Evolutionary conservation across 2,113 vertebrate genomes (phyloP), one percentile per base, ranked within the genome.

Genomic region (Colossoma macropomum): DNA sequence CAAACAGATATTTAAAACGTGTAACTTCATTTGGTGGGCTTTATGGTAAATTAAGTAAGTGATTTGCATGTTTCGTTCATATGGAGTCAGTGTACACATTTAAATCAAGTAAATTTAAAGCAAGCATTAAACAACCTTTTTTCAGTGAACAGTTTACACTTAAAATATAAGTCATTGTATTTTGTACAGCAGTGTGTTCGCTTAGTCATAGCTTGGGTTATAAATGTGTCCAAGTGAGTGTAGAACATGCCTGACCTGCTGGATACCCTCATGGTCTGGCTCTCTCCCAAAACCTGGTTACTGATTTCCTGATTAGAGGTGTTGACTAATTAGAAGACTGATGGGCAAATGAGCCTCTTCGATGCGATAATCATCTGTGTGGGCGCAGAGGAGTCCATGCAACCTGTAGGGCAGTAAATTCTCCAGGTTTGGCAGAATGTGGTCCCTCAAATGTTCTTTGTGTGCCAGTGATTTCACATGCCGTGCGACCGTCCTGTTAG

Each of bases 251-350:
- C 17, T 69, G 80, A 76, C 19, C 52, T 70, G 62, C 30, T 30
- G 50, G 19, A 82, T 23, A 38, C 48, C 62, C n/a, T 27, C 41
- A 82, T 54, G 87, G 83, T 88, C 88, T 91, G 90, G 87, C 89
- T 91, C 87, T 81, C 85, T 85, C 91, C 92, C 87, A 85, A 92
- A 80, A 81, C 84, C 71, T 38, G 87, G 85, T 85, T 91, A 81
- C 87, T 91, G 90, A 92, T 92, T 91, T 91, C 86, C 89, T 91
- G 88, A 92, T 91, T 92, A 89, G 91, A 90, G 68, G 79, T 23
- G 30, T 88, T 93, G 91, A 92, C 92, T 92, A 90, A 78, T 89
- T 89, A 86, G 89, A 90, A 91, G 91, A 87, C 89, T 84, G 86
- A 91, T 89, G 56, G 60, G 56, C 81, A 91, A 85, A 90, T 87